Base-by-base conservation (phyloP, 2,113 vertebrate species). In the Herpailurus yagouaroundi region DNA sequence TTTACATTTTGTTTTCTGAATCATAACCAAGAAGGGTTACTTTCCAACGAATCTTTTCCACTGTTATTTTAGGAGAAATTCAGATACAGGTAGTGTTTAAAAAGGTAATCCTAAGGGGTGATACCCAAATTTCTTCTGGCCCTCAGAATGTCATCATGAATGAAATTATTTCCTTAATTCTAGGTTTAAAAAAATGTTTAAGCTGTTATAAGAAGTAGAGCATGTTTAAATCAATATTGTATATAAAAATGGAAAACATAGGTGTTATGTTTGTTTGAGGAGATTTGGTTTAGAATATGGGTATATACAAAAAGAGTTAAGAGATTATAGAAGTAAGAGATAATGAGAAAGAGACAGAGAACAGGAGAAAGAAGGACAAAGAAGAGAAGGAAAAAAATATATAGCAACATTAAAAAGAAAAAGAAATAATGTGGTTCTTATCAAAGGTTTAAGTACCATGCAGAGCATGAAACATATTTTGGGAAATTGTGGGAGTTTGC, bases 401-500 rank as follows among this genome's bases (percentile, higher is more conserved):
- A 27, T 29, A 68, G 25, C 33, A 84, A 71, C 80, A 45, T 13
- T 13, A 76, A 29, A 27, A 69, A 29, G 77, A 91, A 73, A 5
- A 27, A 85, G 19, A 77, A 87, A 19, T 9, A 45, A 48, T 68
- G 19, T 36, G 29, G 31, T 89, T 74, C 45, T 93, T 66, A 80
- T 55, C 66, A 74, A 93, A 92, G 57, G 60, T 77, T 91, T 68
- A 77, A 89, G 52, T 27, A 50, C 77, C 89, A 25, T 33, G 33
- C 15, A 87, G 90, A 64, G 50, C 57, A 87, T 89, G 60, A 91
- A 85, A 77, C n/a, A 10, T 83, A 93, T 95, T 92, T 94, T 38
- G 76, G 48, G 23, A 45, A 95, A 95, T 94, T 82, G 73, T 97
- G 73, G 38, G 79, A 94, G 82, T 97, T 92, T 93, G 76, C 91